Conservation (phyloP, 2,113 vertebrate genomes). For the Chlorocebus sabaeus region DNA sequence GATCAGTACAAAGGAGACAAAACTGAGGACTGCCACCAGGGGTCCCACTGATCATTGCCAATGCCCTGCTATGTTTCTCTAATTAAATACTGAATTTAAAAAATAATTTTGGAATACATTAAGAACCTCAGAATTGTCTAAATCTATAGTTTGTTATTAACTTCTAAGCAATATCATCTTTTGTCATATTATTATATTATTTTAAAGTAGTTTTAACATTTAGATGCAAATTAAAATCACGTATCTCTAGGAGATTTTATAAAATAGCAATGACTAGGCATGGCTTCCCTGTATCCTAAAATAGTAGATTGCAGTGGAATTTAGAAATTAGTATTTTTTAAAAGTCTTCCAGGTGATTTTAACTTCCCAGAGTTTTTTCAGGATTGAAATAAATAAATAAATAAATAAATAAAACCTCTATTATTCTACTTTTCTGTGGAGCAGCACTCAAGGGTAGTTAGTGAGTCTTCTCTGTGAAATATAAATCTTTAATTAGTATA, state of each 20-base stretch:
- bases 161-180: not conserved
- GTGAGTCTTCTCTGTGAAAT: not conserved
- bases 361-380: not conserved
- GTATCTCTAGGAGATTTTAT: not conserved
- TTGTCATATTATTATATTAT: not conserved
- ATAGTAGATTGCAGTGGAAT: not conserved
- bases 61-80: not conserved
- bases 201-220: conserved; percentile 22
- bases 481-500: not conserved
- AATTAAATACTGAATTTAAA: not conserved
- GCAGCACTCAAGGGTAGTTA: not conserved
- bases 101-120: not conserved
- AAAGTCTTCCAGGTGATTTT: not conserved
- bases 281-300: not conserved
- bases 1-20: not conserved
- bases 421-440: not conserved
- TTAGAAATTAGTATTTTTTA: not conserved
- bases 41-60: not conserved
- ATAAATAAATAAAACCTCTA: not conserved
- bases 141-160: not conserved
- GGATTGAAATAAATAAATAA: not conserved
- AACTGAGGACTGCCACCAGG: not conserved
- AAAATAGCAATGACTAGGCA: not conserved
- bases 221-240: not conserved
- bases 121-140: not conserved